Conservation (phyloP, 1,140 invertebrate species). For the Pseudomyrmex dendroicus region DNA sequence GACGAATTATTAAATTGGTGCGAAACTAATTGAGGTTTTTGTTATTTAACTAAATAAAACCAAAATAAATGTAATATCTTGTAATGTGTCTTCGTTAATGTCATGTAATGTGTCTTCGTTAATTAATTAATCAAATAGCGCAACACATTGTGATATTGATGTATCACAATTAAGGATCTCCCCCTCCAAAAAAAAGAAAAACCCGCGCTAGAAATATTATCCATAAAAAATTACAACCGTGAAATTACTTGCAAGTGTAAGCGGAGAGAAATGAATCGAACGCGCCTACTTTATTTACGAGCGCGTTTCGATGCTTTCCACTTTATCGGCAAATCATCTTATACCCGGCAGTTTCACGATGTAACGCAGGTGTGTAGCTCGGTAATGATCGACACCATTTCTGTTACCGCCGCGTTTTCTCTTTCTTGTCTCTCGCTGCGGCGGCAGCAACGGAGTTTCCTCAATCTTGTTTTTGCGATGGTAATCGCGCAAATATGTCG, state of each 20-base stretch:
- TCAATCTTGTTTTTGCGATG: conserved; percentile 17
- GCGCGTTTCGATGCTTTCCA: conserved; percentile 42
- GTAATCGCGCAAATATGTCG: conserved; percentile 38
- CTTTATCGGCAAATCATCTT: conserved; percentile 53
- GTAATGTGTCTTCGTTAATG: no score
- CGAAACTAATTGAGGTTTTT: no score
- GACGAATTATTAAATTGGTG: no score
- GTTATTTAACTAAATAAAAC: no score
- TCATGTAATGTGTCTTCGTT: neutral
- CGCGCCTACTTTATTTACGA: conserved; percentile 49
- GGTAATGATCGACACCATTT: conserved; percentile 45
- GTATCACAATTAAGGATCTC: no score
- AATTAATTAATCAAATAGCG: no score
- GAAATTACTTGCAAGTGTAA: conserved; percentile 12
- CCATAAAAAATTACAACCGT: neutral
- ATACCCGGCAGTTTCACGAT: conserved; percentile 52
- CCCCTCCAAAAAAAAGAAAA: no score
- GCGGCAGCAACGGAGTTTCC: conserved; percentile 21
- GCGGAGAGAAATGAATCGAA: neutral
- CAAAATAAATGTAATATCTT: neutral
- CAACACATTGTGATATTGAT: neutral
- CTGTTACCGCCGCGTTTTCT: conserved; percentile 32
- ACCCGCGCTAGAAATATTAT: neutral
- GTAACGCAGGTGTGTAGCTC: conserved; percentile 36
- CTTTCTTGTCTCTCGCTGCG: conserved; percentile 14